Percentiles rank a stretch among this genome's conserved stretches.
Conservation (phyloP, 2,888 invertebrate species). For the Mythimna vitellina region DNA sequence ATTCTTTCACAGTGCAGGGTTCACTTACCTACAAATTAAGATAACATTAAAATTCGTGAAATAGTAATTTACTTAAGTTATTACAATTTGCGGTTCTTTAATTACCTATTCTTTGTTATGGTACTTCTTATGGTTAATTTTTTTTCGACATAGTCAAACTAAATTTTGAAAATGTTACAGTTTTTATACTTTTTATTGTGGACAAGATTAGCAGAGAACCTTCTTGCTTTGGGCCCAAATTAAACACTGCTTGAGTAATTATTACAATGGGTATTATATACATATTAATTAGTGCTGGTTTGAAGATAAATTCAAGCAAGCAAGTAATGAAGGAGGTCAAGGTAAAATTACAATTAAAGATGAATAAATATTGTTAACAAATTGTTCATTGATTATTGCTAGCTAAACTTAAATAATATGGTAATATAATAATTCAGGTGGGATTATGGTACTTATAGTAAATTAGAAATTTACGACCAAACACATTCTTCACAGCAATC, state of each 20-base stretch:
- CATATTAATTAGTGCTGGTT: not conserved
- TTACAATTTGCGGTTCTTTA: conserved; percentile 44
- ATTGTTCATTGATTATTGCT: conserved; percentile 18
- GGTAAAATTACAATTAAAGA: conserved; percentile 15
- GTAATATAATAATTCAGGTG: conserved; percentile 33
- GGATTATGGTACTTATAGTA: conserved; percentile 18
- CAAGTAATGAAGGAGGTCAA: conserved; percentile 20
- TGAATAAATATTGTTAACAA: not conserved
- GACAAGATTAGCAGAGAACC: not conserved
- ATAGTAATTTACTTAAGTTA: conserved; percentile 48
- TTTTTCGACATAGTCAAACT: conserved; percentile 20
- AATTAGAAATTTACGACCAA: conserved; percentile 19
- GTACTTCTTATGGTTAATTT: not conserved
- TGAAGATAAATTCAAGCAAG: not conserved
- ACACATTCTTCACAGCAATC: conserved; percentile 11
- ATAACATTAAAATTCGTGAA: conserved; percentile 44
- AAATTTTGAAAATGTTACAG: not conserved
- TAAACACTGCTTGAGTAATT: not conserved
- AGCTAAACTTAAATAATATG: conserved; percentile 40
- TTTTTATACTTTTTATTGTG: conserved; percentile 1
- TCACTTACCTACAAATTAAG: conserved; percentile 31
- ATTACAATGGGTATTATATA: not conserved
- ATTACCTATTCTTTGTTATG: conserved; percentile 17
- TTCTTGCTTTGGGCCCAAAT: not conserved
- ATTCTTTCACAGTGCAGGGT: conserved; percentile 44